A percentile compares a stretch with the other conserved stretches of the same genome.
phyloP scores from a whole-genome alignment of 2,888 invertebrate genomes.

The Pristionchus arcanus region DNA sequence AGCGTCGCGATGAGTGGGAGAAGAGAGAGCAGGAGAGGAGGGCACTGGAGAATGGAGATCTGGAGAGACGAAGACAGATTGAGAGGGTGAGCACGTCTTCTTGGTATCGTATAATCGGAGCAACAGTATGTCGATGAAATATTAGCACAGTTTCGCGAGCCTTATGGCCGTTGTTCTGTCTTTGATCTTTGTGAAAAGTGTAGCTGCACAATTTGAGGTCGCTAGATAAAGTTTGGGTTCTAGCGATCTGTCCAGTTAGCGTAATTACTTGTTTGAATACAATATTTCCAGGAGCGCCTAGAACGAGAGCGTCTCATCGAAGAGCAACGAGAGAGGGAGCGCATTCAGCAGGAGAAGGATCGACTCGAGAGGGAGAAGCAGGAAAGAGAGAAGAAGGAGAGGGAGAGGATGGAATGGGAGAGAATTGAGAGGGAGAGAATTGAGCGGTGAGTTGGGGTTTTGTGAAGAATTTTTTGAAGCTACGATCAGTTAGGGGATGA shows the following conservation, averaged over 20 bases:
- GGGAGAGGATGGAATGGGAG: slow-evolving; percentile 63
- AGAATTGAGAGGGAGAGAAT: slow-evolving; percentile 61
- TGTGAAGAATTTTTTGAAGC: too few relatives aligned
- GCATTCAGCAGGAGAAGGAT: slow-evolving; percentile 70
- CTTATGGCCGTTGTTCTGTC: too few relatives aligned
- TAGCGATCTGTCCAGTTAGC: too few relatives aligned
- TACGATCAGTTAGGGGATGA: too few relatives aligned
- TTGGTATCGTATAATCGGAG: too few relatives aligned
- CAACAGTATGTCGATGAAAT: too few relatives aligned
- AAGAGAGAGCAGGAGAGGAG: slow-evolving; percentile 72
- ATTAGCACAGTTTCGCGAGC: too few relatives aligned
- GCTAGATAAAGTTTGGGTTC: too few relatives aligned
- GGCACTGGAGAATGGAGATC: slow-evolving; percentile 67
- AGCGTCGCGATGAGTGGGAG: slow-evolving; percentile 74
- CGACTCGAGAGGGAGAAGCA: slow-evolving; percentile 72
- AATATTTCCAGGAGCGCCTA: slow-evolving; percentile 56
- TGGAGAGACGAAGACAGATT: slow-evolving; percentile 37
- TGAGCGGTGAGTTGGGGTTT: slow-evolving; percentile 59
- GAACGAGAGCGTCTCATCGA: slow-evolving; percentile 51
- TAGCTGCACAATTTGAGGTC: too few relatives aligned
- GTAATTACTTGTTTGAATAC: too few relatives aligned
- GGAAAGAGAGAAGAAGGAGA: slow-evolving; percentile 64
- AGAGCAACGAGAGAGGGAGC: slow-evolving; percentile 64
- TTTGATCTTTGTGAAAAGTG: too few relatives aligned
- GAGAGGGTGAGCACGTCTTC: slow-evolving; percentile 50